These are phyloP conservation scores for Gobius niger DNA, from an alignment of 2,113 vertebrate genomes.

Conservation along the genomic window DNA sequence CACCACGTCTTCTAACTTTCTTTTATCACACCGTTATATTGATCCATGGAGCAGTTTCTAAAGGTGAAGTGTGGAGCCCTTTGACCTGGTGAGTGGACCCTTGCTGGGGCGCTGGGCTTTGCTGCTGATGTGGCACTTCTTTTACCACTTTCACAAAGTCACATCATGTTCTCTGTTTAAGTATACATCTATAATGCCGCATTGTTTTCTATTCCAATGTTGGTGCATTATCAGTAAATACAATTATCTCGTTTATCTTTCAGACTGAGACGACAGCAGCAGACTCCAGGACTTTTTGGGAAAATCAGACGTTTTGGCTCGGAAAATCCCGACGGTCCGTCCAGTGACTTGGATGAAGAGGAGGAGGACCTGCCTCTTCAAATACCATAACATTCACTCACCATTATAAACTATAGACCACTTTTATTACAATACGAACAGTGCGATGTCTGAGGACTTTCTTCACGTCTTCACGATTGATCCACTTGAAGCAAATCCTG, in stretches of 20 bases:
- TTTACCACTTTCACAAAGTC: not conserved
- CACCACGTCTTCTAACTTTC: too few relatives aligned
- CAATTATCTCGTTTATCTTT: not conserved
- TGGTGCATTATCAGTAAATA: too few relatives aligned
- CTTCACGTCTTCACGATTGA: too few relatives aligned
- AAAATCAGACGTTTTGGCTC: slow-evolving; percentile 88
- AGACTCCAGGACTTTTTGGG: slow-evolving; percentile 85
- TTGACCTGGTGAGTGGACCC: not conserved
- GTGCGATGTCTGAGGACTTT: not conserved
- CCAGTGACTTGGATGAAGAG: slow-evolving; percentile 88
- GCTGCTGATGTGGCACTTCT: not conserved
- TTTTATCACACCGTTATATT: not conserved
- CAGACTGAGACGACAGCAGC: slow-evolving; percentile 92
- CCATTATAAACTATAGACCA: slow-evolving; percentile 8
- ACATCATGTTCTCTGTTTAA: too few relatives aligned
- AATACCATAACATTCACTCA: slow-evolving; percentile 77
- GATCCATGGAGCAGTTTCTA: not conserved
- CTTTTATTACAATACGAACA: not conserved
- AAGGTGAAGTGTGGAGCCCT: not conserved
- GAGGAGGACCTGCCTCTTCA: slow-evolving; percentile 91
- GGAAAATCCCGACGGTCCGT: slow-evolving; percentile 78
- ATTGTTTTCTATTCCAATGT: too few relatives aligned
- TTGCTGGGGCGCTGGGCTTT: not conserved
- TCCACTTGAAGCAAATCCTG: too few relatives aligned
- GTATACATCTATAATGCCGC: too few relatives aligned